These are phyloP conservation scores for Aeoliscus strigatus DNA, from an alignment of 2,797 vertebrate species.

Conservation along the genomic window DNA sequence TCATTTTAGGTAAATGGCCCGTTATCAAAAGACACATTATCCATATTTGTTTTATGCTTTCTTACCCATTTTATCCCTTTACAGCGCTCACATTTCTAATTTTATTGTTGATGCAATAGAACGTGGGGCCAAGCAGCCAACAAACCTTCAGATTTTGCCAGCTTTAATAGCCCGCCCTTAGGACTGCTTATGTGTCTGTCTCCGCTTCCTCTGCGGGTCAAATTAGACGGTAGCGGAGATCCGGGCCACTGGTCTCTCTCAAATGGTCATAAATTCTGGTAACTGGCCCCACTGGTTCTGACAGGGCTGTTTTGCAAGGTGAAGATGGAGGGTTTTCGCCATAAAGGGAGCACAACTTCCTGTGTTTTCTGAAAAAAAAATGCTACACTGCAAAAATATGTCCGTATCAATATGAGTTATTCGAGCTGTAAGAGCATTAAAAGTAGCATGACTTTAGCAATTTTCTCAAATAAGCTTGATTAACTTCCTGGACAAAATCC, in stretches of 20 bases:
- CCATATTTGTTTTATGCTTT: constrained; percentile 19
- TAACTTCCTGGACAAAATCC: constrained; percentile 1
- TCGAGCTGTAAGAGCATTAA: no score
- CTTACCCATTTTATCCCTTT: background rate
- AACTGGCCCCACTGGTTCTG: constrained; percentile 61
- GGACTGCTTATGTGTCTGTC: constrained; percentile 47
- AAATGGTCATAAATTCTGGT: constrained; percentile 62
- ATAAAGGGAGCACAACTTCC: constrained; percentile 57
- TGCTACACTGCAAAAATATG: constrained; percentile 39
- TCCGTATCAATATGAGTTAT: no score
- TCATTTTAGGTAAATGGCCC: constrained; percentile 20
- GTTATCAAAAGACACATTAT: constrained; percentile 32
- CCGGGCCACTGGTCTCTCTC: constrained; percentile 41
- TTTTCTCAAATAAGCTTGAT: constrained; percentile 2
- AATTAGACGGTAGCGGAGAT: constrained; percentile 62
- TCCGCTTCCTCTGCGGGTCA: constrained; percentile 68
- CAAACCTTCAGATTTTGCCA: no score
- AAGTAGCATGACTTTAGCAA: no score
- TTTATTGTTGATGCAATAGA: constrained; percentile 21
- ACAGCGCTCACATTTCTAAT: constrained; percentile 9
- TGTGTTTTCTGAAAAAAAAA: constrained; percentile 54
- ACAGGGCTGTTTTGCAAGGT: constrained; percentile 58
- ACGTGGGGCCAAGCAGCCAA: constrained; percentile 14
- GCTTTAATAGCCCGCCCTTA: constrained; percentile 58
- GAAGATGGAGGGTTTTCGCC: constrained; percentile 49